Evolutionary conservation across 2,113 vertebrate genomes (phyloP).

Genomic region (Orycteropus afer): DNA sequence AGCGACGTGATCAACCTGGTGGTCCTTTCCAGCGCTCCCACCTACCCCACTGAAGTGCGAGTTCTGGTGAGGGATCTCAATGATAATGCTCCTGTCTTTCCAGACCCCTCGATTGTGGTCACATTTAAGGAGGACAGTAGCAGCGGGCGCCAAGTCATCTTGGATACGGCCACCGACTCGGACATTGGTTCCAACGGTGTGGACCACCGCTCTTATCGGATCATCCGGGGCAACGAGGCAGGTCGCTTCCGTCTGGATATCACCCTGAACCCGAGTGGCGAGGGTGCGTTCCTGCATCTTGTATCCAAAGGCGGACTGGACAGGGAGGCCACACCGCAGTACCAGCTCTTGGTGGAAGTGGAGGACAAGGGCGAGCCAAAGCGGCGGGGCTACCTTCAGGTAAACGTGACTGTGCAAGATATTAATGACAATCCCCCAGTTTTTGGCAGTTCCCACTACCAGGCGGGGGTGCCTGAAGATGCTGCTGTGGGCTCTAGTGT

Average conservation of each 20-base stretch:
- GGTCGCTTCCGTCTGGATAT: constrained; percentile 95
- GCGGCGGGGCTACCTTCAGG: constrained; percentile 94
- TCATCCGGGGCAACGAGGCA: constrained; percentile 94
- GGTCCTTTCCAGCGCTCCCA: constrained; percentile 97
- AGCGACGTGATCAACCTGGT: constrained; percentile 96
- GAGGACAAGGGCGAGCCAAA: constrained; percentile 96
- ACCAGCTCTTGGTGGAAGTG: constrained; percentile 95
- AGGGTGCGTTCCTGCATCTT: constrained; percentile 97
- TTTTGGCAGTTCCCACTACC: constrained; percentile 93
- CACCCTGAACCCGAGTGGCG: constrained; percentile 98
- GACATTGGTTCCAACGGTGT: constrained; percentile 97
- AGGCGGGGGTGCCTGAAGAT: constrained; percentile 93
- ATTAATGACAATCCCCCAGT: constrained; percentile 97
- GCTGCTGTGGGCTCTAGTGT: constrained; percentile 93
- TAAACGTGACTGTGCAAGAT: constrained; percentile 97
- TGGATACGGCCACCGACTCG: constrained; percentile 96
- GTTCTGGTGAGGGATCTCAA: constrained; percentile 97
- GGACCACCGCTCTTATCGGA: constrained; percentile 96
- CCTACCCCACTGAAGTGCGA: constrained; percentile 97
- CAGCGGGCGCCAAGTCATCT: constrained; percentile 96
- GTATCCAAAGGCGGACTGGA: constrained; percentile 96
- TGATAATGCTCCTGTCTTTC: constrained; percentile 97
- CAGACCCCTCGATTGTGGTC: constrained; percentile 95
- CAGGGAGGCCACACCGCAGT: constrained; percentile 92
- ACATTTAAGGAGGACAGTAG: constrained; percentile 98